Percentiles rank a stretch among this genome's conserved stretches.
Evolutionary conservation across 2,888 invertebrate genomes (phyloP).

Genomic region (Ceramica pisi): DNA sequence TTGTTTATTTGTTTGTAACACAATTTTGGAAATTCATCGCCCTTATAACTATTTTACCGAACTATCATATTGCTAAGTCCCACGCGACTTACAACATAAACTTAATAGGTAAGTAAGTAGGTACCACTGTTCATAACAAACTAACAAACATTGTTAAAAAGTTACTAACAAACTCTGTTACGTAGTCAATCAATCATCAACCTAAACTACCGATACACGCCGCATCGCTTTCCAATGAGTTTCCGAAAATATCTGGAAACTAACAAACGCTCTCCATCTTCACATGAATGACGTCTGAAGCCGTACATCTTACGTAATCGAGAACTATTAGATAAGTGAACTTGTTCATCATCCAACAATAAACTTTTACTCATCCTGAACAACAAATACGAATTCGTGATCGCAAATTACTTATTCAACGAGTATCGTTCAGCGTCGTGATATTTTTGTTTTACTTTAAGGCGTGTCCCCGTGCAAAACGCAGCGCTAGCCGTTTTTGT

Average conservation of each 20-base stretch:
- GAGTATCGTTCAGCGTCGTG: slow-evolving; percentile 28
- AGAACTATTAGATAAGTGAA: slow-evolving; percentile 58
- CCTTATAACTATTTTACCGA: neutral
- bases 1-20: neutral
- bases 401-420: slow-evolving; percentile 42
- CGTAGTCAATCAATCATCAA: slow-evolving; percentile 11
- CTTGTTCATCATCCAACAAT: slow-evolving; percentile 49
- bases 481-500: no score
- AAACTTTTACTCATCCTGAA: slow-evolving; percentile 50
- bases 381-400: slow-evolving; percentile 25
- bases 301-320: slow-evolving; percentile 56
- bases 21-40: neutral
- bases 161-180: slow-evolving; percentile 5
- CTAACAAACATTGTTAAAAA: neutral
- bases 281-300: slow-evolving; percentile 57
- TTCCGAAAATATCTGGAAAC: slow-evolving; percentile 55
- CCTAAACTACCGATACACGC: slow-evolving; percentile 18
- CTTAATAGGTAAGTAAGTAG: neutral
- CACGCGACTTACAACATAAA: neutral
- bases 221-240: slow-evolving; percentile 37
- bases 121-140: neutral
- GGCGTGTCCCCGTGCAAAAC: no score
- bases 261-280: slow-evolving; percentile 48
- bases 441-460: no score
- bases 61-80: neutral